Percentiles rank a stretch among this genome's conserved stretches.
Evolutionary conservation across 2,113 vertebrate species (phyloP).

Genomic region (Progne subis): DNA sequence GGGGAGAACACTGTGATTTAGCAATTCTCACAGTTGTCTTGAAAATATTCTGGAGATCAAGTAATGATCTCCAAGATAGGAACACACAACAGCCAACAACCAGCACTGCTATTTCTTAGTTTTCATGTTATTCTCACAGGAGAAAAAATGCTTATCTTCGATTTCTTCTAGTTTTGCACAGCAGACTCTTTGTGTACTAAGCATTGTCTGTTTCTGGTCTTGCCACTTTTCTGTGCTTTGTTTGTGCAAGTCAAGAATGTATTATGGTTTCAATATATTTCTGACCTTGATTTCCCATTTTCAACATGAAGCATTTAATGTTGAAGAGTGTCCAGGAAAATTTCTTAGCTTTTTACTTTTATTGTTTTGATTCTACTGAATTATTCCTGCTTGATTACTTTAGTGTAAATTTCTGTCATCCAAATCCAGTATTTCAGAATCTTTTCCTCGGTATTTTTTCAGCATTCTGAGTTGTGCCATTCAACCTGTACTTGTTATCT

Average conservation of each 20-base stretch:
- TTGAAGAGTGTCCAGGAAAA: not conserved
- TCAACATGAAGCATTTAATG: not conserved
- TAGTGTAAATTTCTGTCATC: not conserved
- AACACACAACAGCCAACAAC: not conserved
- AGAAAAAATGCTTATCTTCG: not conserved
- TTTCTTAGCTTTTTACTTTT: not conserved
- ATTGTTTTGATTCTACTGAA: not conserved
- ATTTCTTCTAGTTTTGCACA: not conserved
- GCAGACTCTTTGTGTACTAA: slow-evolving; percentile 1
- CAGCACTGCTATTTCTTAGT: not conserved
- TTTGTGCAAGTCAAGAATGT: slow-evolving; percentile 15
- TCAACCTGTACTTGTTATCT: not conserved
- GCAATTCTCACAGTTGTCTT: not conserved
- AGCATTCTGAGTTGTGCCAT: not conserved
- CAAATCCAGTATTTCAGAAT: not conserved
- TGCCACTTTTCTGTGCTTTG: slow-evolving; percentile 9
- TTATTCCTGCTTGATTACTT: not conserved
- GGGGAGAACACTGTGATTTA: not conserved
- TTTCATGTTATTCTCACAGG: not conserved
- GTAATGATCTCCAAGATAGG: not conserved
- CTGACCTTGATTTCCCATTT: slow-evolving; percentile 49
- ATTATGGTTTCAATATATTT: not conserved
- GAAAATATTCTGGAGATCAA: not conserved
- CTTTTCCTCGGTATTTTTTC: not conserved
- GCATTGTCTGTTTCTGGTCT: slow-evolving; percentile 23